phyloP scores from a whole-genome alignment of 2,797 vertebrate species.

The Mormyrus proboscirostris region DNA sequence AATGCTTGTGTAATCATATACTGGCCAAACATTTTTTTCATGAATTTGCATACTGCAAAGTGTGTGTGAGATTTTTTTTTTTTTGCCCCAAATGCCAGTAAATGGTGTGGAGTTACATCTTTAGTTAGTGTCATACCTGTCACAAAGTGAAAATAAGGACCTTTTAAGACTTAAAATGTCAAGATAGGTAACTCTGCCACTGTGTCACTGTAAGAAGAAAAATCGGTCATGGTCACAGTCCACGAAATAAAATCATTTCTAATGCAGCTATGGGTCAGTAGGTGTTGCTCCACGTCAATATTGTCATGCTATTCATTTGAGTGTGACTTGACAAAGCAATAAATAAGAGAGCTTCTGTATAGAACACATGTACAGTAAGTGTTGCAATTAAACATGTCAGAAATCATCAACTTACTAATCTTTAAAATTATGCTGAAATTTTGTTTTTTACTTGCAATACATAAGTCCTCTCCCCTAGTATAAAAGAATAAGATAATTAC shows the following conservation, averaged over 20 bases:
- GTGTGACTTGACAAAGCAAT: not conserved
- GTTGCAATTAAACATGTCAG: not conserved
- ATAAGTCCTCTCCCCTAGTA: not conserved
- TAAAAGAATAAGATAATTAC: not conserved
- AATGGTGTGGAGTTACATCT: not conserved
- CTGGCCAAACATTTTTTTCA: not conserved
- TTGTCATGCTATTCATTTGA: not conserved
- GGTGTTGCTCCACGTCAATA: not conserved
- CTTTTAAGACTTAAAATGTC: conserved; percentile 4
- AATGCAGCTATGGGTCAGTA: not conserved
- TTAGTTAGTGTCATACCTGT: not conserved
- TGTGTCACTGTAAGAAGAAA: not conserved
- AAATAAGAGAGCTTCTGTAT: not conserved
- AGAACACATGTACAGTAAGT: not conserved
- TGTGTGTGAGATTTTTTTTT: not conserved
- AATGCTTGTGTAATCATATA: not conserved
- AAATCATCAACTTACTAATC: not conserved
- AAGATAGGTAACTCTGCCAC: not conserved
- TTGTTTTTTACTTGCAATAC: not conserved
- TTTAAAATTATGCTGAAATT: not conserved
- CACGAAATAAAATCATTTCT: not conserved
- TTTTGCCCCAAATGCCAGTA: not conserved
- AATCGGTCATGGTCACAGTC: not conserved
- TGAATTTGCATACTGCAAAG: not conserved
- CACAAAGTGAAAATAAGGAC: not conserved